Evolutionary conservation across 2,888 invertebrate genomes (phyloP).

Genomic region (Periphyllus acericola): DNA sequence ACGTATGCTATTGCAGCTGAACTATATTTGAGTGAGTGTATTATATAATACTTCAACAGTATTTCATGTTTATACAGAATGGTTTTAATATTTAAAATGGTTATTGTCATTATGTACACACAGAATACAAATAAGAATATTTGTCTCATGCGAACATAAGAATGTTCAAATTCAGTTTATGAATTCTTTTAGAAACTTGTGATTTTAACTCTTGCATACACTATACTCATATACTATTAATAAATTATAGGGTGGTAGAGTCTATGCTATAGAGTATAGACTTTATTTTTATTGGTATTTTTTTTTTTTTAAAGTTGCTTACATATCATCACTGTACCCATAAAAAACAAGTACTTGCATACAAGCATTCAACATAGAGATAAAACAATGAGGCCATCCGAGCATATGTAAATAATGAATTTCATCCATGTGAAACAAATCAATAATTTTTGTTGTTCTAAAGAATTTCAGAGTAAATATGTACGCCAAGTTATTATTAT

Average conservation of each 20-base stretch:
- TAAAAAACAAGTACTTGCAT: not conserved
- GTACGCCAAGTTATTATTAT: too few relatives aligned
- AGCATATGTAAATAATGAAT: too few relatives aligned
- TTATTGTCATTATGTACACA: not conserved
- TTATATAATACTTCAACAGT: not conserved
- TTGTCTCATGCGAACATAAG: too few relatives aligned
- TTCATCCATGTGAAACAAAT: too few relatives aligned
- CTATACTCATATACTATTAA: too few relatives aligned
- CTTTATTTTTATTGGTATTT: not conserved
- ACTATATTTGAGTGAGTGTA: not conserved
- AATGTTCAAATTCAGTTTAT: constrained; percentile 5
- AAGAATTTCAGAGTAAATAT: too few relatives aligned
- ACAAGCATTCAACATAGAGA: too few relatives aligned
- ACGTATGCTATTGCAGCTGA: not conserved
- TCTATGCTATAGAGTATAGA: too few relatives aligned
- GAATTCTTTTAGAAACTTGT: not conserved
- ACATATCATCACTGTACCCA: not conserved
- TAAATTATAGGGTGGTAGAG: not conserved
- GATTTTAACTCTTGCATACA: not conserved
- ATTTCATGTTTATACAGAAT: not conserved
- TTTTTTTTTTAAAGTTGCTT: constrained; percentile 5
- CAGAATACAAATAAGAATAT: not conserved
- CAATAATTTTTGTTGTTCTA: too few relatives aligned
- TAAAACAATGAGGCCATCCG: too few relatives aligned
- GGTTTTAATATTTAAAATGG: not conserved